Evolutionary conservation across 2,888 invertebrate genomes (phyloP).

Genomic region (Ectemnius continuus): DNA sequence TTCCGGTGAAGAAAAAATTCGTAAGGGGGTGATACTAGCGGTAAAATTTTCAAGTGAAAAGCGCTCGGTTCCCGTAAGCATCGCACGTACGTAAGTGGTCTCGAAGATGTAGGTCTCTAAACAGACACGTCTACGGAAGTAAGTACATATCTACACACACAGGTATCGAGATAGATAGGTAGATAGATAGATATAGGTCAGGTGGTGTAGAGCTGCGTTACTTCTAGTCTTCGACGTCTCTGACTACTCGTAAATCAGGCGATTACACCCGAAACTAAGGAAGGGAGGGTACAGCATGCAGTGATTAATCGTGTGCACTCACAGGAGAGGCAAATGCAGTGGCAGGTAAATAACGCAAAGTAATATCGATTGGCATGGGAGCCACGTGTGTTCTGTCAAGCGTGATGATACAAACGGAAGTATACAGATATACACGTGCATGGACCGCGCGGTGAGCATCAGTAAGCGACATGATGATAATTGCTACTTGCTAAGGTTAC

Average conservation of each 20-base stretch:
- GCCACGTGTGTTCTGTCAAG: constrained; percentile 33
- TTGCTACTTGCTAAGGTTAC: constrained; percentile 2
- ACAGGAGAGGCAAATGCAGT: constrained; percentile 54
- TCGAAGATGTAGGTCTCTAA: constrained; percentile 1
- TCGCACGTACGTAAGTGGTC: constrained; percentile 29
- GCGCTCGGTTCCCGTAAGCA: constrained; percentile 41
- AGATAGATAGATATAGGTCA: too few relatives aligned
- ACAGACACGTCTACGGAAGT: constrained; percentile 38
- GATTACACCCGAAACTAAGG: constrained; percentile 56
- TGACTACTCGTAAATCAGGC: constrained; percentile 61
- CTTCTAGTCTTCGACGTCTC: constrained; percentile 44
- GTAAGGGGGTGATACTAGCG: not conserved
- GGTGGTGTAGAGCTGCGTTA: constrained; percentile 33
- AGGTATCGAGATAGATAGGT: constrained; percentile 29
- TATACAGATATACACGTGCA: constrained; percentile 6
- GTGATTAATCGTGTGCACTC: constrained; percentile 58
- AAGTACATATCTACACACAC: constrained; percentile 33
- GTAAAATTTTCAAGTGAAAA: not conserved
- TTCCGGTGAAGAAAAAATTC: constrained; percentile 1
- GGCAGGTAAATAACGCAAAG: constrained; percentile 23
- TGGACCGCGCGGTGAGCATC: too few relatives aligned
- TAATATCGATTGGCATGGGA: constrained; percentile 31
- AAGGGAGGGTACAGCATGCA: constrained; percentile 59
- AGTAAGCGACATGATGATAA: too few relatives aligned
- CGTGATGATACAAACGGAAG: constrained; percentile 20